Evolutionary conservation across 2,797 vertebrate genomes (phyloP).

Genomic region (Caiman crocodilus): DNA sequence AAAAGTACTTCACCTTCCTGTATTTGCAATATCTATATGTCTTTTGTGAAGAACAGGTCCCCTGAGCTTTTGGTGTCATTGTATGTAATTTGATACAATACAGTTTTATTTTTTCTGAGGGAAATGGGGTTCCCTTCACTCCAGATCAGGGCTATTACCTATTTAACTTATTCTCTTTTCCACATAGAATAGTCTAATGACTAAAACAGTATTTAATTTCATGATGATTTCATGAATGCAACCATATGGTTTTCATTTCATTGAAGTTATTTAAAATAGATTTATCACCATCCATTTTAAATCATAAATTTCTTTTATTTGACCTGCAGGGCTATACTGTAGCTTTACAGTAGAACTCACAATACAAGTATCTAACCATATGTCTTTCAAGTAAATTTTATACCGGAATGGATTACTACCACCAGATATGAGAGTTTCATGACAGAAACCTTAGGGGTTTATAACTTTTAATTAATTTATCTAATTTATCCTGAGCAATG

Average conservation of each 20-base stretch:
- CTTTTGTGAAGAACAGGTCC: background rate
- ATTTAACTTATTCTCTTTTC: background rate
- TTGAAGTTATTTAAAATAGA: background rate
- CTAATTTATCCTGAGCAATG: background rate
- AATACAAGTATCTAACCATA: background rate
- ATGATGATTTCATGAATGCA: background rate
- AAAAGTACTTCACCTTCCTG: background rate
- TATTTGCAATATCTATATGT: background rate
- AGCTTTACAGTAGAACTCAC: background rate
- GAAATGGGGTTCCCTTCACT: background rate
- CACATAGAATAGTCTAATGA: background rate
- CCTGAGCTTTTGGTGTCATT: background rate
- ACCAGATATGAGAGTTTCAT: background rate
- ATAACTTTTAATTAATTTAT: background rate
- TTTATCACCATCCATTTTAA: slow-evolving; percentile 20
- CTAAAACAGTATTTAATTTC: background rate
- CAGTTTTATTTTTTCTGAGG: background rate
- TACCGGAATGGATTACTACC: background rate
- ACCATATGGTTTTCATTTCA: slow-evolving; percentile 2
- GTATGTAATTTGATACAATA: background rate
- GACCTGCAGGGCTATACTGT: background rate
- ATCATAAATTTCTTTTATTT: slow-evolving; percentile 5
- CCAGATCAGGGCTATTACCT: background rate
- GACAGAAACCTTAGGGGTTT: background rate
- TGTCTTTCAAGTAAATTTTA: background rate